A percentile compares a stretch with the other conserved stretches of the same genome.
phyloP scores from a whole-genome alignment of 1,140 invertebrate genomes.

The Aporrectodea caliginosa region DNA sequence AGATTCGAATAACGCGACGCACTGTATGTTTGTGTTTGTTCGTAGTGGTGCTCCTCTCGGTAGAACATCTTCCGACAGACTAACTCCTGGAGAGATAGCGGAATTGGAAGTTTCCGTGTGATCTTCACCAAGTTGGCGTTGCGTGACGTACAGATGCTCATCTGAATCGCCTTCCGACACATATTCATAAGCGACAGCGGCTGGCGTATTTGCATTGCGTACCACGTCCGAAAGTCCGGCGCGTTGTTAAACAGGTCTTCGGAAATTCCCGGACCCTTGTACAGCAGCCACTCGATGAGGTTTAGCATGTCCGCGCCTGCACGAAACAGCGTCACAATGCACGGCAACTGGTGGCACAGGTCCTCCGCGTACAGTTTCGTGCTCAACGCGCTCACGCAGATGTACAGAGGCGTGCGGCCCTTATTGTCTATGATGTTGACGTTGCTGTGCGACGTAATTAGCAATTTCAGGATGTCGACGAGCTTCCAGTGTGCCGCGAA shows the following conservation, averaged over 20 bases:
- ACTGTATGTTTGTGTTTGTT: not conserved
- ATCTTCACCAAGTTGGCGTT: conserved; percentile 19
- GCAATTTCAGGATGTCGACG: conserved; percentile 47
- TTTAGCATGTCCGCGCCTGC: conserved; percentile 55
- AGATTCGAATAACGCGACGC: too few relatives aligned
- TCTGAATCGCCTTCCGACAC: conserved; percentile 51
- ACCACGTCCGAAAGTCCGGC: conserved; percentile 45
- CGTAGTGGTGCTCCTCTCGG: conserved; percentile 17
- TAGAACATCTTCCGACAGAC: conserved; percentile 34
- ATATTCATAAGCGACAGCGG: conserved; percentile 48
- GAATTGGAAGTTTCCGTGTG: conserved; percentile 28
- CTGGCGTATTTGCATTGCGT: conserved; percentile 45
- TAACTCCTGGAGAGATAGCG: conserved; percentile 11
- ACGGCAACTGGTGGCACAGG: conserved; percentile 49
- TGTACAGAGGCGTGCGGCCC: conserved; percentile 52
- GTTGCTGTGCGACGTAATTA: conserved; percentile 44
- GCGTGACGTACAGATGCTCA: conserved; percentile 36
- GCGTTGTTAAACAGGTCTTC: conserved; percentile 43
- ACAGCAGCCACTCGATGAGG: conserved; percentile 51
- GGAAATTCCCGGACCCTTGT: conserved; percentile 53
- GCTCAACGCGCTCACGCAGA: conserved; percentile 52
- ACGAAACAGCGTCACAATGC: conserved; percentile 46
- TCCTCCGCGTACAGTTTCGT: conserved; percentile 54
- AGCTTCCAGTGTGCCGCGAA: conserved; percentile 55
- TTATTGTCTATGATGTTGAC: conserved; percentile 48